Base-by-base conservation (phyloP, 2,797 vertebrate genomes). In the Cryptoprocta ferox region DNA sequence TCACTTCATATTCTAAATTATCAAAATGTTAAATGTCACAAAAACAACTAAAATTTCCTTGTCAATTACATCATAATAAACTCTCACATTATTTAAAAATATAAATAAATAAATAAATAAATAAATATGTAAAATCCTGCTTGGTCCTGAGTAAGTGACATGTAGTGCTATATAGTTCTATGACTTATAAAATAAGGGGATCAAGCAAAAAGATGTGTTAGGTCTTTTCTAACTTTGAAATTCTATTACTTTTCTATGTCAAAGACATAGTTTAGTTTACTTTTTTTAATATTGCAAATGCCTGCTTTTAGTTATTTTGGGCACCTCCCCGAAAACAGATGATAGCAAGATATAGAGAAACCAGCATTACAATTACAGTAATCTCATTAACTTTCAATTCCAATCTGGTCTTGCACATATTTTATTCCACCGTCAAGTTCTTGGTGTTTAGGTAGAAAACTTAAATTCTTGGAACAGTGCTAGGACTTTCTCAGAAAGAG, bases 251-350 rank as follows among this genome's bases (percentile, higher is more conserved):
- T n/a, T 80, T 61, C 13, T 76, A 16, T 80, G 18, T 76, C 68
- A 66, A 86, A 79, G 59, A 11, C 19, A 28, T 80, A 84, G 32
- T 48, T 63, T 42, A 75, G 0, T 7, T 66, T 70, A 26, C 28
- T 66, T 13, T 63, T 68, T 63, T 37, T 7, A n/a, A n/a, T 96
- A 48, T 61, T 87, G 48, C 68, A 95, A 92, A 97, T 63, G 50
- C 19, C 50, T 53, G 8, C 9, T 66, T 85, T 82, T 80, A 81
- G 73, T 86, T 91, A n/a, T 71, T 93, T 96, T 35, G 21, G 37
- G 19, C 30, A 79, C 28, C 35, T 88, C 6, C 32, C 14, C 59
- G 10, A 92, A 65, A 24, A 19, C 68, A 90, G 15, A 18, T 24
- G 89, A 39, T 75, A 65, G 24, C 48, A 88, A 21, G 21, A 73